These are phyloP conservation scores for Acropternis orthonyx DNA, from an alignment of 2,797 vertebrate species.

Conservation along the genomic window DNA sequence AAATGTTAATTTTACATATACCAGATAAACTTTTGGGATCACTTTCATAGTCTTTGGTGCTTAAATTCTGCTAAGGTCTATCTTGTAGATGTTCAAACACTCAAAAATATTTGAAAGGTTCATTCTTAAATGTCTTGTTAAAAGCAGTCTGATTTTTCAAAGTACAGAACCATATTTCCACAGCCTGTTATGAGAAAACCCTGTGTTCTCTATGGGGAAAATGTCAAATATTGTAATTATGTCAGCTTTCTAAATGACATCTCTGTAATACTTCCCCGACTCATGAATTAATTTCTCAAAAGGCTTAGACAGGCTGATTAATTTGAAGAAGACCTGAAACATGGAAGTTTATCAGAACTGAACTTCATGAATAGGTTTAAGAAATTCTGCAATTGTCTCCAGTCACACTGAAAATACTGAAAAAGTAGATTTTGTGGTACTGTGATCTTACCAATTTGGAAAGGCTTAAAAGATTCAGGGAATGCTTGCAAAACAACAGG, in stretches of 20 bases:
- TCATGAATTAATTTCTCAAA: slow-evolving; percentile 36
- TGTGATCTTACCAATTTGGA: neutral
- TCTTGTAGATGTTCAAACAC: neutral
- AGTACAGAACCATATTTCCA: neutral
- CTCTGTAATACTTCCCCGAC: neutral
- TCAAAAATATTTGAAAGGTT: neutral
- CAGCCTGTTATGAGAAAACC: neutral
- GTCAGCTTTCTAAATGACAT: slow-evolving; percentile 26
- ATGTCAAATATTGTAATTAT: slow-evolving; percentile 47
- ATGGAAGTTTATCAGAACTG: neutral
- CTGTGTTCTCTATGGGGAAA: neutral
- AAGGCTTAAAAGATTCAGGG: neutral
- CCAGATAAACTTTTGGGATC: neutral
- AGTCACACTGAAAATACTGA: neutral
- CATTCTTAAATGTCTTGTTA: neutral
- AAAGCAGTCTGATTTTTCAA: neutral
- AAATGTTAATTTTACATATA: neutral
- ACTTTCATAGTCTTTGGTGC: neutral
- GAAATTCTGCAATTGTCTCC: neutral
- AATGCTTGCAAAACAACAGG: neutral
- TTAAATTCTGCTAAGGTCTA: neutral
- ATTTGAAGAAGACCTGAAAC: slow-evolving; percentile 19
- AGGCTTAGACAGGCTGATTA: neutral
- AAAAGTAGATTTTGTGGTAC: neutral
- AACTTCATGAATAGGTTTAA: neutral